phyloP scores from a whole-genome alignment of 2,797 vertebrate species.

The Mormyrops boulengeri region DNA sequence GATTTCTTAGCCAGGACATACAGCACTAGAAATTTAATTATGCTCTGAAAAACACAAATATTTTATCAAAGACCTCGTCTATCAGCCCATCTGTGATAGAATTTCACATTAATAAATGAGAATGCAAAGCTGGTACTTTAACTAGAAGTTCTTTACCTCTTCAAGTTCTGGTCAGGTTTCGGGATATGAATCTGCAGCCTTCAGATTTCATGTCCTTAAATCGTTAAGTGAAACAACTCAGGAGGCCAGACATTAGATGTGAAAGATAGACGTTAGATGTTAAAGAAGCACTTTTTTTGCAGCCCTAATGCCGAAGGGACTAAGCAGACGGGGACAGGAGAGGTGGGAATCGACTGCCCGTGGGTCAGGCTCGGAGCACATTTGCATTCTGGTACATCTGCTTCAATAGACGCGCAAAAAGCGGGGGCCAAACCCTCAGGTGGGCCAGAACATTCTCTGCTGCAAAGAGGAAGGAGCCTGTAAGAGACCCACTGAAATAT shows the following conservation, averaged over 20 bases:
- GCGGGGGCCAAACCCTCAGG: neutral
- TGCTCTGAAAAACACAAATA: neutral
- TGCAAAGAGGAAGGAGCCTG: neutral
- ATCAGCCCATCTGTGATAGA: neutral
- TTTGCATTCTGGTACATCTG: constrained; percentile 24
- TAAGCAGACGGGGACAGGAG: neutral
- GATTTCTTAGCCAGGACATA: neutral
- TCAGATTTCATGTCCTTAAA: neutral
- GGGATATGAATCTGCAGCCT: neutral
- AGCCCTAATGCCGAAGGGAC: neutral
- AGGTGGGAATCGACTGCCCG: neutral
- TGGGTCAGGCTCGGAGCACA: neutral
- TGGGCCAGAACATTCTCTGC: neutral
- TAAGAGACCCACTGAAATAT: neutral
- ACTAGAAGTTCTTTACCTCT: neutral
- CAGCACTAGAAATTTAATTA: neutral
- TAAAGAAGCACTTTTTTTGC: neutral
- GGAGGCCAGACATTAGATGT: neutral
- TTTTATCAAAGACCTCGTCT: neutral
- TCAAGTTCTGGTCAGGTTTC: neutral
- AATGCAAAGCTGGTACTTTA: neutral
- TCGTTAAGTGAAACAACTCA: neutral
- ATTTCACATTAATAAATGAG: neutral
- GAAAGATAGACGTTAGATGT: neutral
- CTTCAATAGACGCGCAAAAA: constrained; percentile 10